These are phyloP conservation scores for Calameuta filiformis DNA, from an alignment of 2,888 invertebrate genomes.

Conservation along the genomic window DNA sequence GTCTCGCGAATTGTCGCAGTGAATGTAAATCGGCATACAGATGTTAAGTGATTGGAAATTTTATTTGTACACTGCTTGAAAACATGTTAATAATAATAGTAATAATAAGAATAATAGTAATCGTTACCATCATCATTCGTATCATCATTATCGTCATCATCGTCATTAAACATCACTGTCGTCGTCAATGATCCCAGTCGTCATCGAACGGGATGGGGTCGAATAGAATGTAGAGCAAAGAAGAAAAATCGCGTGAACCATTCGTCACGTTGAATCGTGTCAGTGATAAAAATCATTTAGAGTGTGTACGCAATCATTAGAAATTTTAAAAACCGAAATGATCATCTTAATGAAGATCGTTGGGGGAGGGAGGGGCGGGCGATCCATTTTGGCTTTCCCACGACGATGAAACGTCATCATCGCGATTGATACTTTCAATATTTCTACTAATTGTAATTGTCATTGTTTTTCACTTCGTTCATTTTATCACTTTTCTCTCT, in stretches of 20 bases:
- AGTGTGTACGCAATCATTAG: background rate
- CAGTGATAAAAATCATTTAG: background rate
- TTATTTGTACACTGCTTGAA: constrained; percentile 39
- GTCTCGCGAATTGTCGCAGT: constrained; percentile 12
- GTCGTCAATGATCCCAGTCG: constrained; percentile 26
- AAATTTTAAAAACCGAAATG: background rate
- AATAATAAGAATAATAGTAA: constrained; percentile 32
- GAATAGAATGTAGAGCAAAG: constrained; percentile 34
- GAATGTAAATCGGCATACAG: constrained; percentile 21
- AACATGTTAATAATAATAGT: constrained; percentile 36
- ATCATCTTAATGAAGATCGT: background rate
- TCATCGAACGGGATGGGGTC: constrained; percentile 32
- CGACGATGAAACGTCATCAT: constrained; percentile 18
- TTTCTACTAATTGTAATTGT: constrained; percentile 25
- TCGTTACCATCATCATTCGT: constrained; percentile 31
- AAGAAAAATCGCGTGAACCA: background rate
- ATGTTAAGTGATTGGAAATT: constrained; percentile 36
- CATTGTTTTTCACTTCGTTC: constrained; percentile 11
- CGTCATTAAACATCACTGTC: constrained; percentile 34
- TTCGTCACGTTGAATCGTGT: background rate
- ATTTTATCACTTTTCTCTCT: background rate
- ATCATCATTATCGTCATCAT: constrained; percentile 28
- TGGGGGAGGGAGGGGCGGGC: background rate
- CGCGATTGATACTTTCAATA: constrained; percentile 30
- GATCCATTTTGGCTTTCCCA: constrained; percentile 14